Percentiles rank a stretch among this genome's conserved stretches.
phyloP scores from a whole-genome alignment of 2,888 invertebrate species.

The Euphydryas editha region DNA sequence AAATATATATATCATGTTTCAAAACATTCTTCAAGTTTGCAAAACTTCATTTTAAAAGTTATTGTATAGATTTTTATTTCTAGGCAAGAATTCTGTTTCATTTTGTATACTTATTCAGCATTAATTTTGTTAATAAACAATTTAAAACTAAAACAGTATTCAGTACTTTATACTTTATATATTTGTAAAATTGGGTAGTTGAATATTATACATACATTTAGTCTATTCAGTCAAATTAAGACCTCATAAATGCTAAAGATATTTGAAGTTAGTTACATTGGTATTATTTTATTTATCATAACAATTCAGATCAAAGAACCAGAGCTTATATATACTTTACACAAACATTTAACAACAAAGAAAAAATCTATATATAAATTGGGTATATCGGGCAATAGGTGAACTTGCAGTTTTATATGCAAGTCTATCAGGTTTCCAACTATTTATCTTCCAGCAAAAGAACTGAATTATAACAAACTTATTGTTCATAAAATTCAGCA shows the following conservation, averaged over 20 bases:
- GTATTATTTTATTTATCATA: constrained; percentile 45
- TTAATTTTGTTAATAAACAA: constrained; percentile 2
- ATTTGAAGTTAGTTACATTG: constrained; percentile 52
- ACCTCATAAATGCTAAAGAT: constrained; percentile 69
- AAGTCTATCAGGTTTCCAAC: constrained; percentile 21
- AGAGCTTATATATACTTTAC: constrained; percentile 46
- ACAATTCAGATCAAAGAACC: constrained; percentile 64
- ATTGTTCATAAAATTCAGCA: constrained; percentile 55
- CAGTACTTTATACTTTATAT: constrained; percentile 50
- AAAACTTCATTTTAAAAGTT: too few species aligned
- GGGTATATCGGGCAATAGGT: constrained; percentile 42
- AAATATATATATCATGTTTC: too few species aligned
- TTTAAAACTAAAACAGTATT: constrained; percentile 17
- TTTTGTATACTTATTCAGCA: neutral
- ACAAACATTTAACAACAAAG: constrained; percentile 52
- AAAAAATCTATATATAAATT: constrained; percentile 53
- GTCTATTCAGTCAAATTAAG: constrained; percentile 74
- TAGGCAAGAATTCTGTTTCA: neutral
- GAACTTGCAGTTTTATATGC: constrained; percentile 21
- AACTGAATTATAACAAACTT: constrained; percentile 56
- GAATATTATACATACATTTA: constrained; percentile 65
- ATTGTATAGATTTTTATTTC: neutral
- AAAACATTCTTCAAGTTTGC: too few species aligned
- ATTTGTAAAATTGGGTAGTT: constrained; percentile 70
- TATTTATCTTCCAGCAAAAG: constrained; percentile 54